phyloP scores from a whole-genome alignment of 2,113 vertebrate genomes.

The Pionites leucogaster region DNA sequence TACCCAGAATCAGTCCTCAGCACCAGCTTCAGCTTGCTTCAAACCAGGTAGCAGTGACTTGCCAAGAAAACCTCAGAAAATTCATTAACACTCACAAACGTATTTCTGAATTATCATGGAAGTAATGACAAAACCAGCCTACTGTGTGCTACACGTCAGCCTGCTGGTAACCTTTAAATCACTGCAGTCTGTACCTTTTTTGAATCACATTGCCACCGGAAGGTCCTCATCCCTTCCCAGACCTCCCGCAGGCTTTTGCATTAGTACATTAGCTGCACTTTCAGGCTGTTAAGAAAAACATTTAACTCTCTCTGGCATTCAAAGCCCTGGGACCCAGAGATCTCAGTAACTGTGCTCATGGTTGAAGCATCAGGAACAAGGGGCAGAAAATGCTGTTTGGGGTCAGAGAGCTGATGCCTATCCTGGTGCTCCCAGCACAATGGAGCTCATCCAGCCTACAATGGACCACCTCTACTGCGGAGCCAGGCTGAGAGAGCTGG shows the following conservation, averaged over 20 bases:
- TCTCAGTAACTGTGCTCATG: background rate
- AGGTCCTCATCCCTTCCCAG: background rate
- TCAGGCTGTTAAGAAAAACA: background rate
- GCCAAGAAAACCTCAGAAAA: background rate
- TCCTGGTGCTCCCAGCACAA: background rate
- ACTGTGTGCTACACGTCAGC: background rate
- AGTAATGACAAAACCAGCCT: background rate
- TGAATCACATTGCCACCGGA: background rate
- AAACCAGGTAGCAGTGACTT: background rate
- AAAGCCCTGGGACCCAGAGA: rapidly evolving
- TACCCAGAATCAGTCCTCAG: background rate
- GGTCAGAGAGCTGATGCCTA: background rate
- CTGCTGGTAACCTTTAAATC: background rate
- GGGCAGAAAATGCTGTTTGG: background rate
- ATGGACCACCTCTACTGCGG: background rate
- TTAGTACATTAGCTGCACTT: background rate
- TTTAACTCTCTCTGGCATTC: background rate
- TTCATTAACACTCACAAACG: background rate
- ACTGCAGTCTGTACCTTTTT: background rate
- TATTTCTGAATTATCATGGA: background rate
- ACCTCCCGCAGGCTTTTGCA: background rate
- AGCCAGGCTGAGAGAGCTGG: background rate
- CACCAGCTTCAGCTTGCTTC: background rate
- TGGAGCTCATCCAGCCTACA: background rate
- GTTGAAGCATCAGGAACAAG: rapidly evolving